Conservation (phyloP, 2,888 invertebrate genomes). For the Drosophila mettleri region DNA sequence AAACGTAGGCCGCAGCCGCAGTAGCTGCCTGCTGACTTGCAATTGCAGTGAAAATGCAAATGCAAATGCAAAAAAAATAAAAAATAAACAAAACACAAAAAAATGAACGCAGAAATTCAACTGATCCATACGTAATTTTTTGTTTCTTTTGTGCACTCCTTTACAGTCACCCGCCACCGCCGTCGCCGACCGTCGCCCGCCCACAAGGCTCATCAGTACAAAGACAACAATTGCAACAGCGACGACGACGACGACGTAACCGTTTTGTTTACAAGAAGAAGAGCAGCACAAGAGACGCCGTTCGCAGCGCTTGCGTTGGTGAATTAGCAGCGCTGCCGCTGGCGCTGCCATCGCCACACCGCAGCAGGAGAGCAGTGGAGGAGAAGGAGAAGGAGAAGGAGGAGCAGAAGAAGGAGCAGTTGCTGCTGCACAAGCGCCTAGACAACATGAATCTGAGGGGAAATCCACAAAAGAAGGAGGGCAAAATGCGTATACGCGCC, state of each 20-base stretch:
- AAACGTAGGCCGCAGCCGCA: conserved; percentile 19
- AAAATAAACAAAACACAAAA: conserved; percentile 7
- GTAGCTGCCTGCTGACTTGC: conserved; percentile 49
- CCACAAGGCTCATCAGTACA: conserved; percentile 13
- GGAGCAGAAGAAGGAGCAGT: conserved; percentile 83
- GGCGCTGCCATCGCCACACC: conserved; percentile 36
- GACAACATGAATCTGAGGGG: conserved; percentile 84
- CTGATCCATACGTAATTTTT: conserved; percentile 8
- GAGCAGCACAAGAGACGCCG: conserved; percentile 15
- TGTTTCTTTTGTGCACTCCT: conserved; percentile 1
- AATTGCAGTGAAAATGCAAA: conserved; percentile 32
- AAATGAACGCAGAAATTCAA: not conserved
- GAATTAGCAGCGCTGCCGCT: conserved; percentile 35
- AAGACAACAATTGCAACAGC: not conserved
- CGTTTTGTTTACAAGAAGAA: conserved; percentile 47
- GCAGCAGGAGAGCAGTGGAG: conserved; percentile 73
- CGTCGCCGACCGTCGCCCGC: no score
- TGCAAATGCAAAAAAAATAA: conserved; percentile 37
- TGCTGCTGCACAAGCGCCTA: conserved; percentile 76
- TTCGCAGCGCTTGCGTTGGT: conserved; percentile 25
- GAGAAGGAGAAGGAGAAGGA: conserved; percentile 63
- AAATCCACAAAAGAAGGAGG: conserved; percentile 93
- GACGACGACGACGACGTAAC: conserved; percentile 6
- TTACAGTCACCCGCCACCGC: conserved; percentile 12
- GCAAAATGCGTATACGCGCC: conserved; percentile 98